Conservation (phyloP, 1,140 invertebrate genomes). For the Calephelis nemesis region DNA sequence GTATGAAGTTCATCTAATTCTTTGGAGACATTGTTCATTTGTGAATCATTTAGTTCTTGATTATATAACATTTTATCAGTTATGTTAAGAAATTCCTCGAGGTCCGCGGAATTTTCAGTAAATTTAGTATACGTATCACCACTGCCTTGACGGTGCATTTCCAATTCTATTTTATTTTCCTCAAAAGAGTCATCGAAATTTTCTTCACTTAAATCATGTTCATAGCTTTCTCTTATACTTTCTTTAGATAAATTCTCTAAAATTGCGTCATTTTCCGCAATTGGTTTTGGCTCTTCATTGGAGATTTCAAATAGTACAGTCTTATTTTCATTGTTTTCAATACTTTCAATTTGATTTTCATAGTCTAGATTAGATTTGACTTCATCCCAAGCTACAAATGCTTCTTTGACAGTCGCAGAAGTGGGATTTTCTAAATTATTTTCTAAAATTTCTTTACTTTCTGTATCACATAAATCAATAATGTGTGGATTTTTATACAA, state of each 20-base stretch:
- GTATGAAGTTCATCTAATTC: slow-evolving; percentile 55
- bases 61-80: slow-evolving; percentile 62
- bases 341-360: not conserved
- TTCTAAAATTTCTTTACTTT: slow-evolving; percentile 34
- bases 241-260: slow-evolving; percentile 41
- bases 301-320: not conserved
- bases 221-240: slow-evolving; percentile 52
- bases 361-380: not conserved
- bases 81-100: slow-evolving; percentile 66
- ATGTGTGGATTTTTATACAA: slow-evolving; percentile 60
- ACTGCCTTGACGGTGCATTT: slow-evolving; percentile 53
- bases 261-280: slow-evolving; percentile 1
- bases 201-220: slow-evolving; percentile 52
- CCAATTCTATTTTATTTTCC: slow-evolving; percentile 37
- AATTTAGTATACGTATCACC: slow-evolving; percentile 73
- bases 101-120: slow-evolving; percentile 56
- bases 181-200: slow-evolving; percentile 48
- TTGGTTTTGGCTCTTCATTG: not conserved
- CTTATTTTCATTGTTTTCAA: slow-evolving; percentile 8
- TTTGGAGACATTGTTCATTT: slow-evolving; percentile 18
- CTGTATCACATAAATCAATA: slow-evolving; percentile 44
- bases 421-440: slow-evolving; percentile 15
- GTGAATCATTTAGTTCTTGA: slow-evolving; percentile 33
- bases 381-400: not conserved
- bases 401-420: slow-evolving; percentile 2